These are phyloP conservation scores for Tamandua tetradactyla DNA, from an alignment of 2,797 vertebrate species.

Conservation along the genomic window DNA sequence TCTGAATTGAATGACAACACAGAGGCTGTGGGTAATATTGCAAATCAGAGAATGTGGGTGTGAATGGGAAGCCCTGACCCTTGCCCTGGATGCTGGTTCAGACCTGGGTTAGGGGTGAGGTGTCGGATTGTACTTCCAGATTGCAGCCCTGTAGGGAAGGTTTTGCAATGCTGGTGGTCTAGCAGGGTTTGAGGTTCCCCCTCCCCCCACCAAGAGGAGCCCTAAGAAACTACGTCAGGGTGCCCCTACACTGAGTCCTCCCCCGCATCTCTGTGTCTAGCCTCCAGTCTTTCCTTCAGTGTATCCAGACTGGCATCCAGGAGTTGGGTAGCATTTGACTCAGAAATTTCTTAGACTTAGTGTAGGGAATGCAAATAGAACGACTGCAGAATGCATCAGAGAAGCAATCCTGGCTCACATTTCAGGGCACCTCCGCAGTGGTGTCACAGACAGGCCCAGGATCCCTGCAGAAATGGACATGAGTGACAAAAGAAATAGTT, in stretches of 20 bases:
- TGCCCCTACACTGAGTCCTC: neutral
- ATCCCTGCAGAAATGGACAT: neutral
- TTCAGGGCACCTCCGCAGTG: neutral
- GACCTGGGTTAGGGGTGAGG: constrained; percentile 64
- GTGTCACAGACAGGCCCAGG: neutral
- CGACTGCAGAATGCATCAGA: neutral
- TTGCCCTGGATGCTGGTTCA: constrained; percentile 69
- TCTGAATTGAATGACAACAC: constrained; percentile 73
- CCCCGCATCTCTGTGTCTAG: neutral
- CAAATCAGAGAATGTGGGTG: constrained; percentile 70
- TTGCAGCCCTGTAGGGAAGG: neutral
- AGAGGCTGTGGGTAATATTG: constrained; percentile 57
- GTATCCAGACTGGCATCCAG: neutral
- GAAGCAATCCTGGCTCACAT: neutral
- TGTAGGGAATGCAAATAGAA: neutral
- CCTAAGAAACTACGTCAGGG: neutral
- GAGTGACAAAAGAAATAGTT: neutral
- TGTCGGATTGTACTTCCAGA: constrained; percentile 63
- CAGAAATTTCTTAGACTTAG: neutral
- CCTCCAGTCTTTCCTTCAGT: neutral
- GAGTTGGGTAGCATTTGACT: neutral
- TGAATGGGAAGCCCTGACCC: constrained; percentile 66
- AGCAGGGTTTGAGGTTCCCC: neutral
- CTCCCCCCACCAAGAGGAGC: neutral
- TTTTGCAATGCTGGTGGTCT: constrained; percentile 66